Percentiles rank a stretch among this genome's conserved stretches.
Evolutionary conservation across 2,888 invertebrate genomes (phyloP).

Genomic region (Oithona nana): DNA sequence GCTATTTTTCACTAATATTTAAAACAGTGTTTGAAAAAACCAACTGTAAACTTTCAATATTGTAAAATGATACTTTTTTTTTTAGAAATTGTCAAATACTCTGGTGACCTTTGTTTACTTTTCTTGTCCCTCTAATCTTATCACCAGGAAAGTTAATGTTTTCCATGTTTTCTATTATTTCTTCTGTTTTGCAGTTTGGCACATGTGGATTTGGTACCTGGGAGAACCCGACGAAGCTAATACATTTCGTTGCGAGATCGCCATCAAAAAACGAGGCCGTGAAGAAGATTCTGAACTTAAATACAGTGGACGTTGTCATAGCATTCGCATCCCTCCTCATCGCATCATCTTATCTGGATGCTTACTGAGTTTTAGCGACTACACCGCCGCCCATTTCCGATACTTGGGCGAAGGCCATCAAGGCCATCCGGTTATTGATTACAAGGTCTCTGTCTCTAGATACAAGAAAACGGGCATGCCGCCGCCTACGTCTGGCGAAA

Average conservation of each 20-base stretch:
- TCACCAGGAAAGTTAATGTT: too few species aligned
- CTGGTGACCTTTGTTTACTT: too few species aligned
- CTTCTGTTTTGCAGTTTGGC: too few species aligned
- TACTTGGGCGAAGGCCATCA: conserved; percentile 8
- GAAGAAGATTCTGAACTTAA: conserved; percentile 8
- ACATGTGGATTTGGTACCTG: conserved; percentile 14
- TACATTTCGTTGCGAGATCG: conserved; percentile 2
- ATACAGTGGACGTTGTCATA: conserved; percentile 1
- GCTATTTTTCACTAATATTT: too few species aligned
- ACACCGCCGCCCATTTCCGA: background rate
- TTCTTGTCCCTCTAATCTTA: too few species aligned
- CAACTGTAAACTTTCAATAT: too few species aligned
- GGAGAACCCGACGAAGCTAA: conserved; percentile 12
- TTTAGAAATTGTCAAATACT: too few species aligned
- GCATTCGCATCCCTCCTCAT: conserved; percentile 8
- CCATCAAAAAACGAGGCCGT: background rate
- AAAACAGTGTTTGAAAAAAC: too few species aligned
- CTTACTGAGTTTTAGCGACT: conserved; percentile 4
- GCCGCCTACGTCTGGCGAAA: background rate
- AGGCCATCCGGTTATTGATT: conserved; percentile 8
- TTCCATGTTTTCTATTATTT: too few species aligned
- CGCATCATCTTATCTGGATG: conserved; percentile 9
- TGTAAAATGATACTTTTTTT: background rate
- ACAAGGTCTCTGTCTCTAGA: background rate
- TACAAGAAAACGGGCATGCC: background rate